A percentile compares a stretch with the other conserved stretches of the same genome.
Conservation (phyloP, 2,888 invertebrate genomes). For the Mythimna lalbum region DNA sequence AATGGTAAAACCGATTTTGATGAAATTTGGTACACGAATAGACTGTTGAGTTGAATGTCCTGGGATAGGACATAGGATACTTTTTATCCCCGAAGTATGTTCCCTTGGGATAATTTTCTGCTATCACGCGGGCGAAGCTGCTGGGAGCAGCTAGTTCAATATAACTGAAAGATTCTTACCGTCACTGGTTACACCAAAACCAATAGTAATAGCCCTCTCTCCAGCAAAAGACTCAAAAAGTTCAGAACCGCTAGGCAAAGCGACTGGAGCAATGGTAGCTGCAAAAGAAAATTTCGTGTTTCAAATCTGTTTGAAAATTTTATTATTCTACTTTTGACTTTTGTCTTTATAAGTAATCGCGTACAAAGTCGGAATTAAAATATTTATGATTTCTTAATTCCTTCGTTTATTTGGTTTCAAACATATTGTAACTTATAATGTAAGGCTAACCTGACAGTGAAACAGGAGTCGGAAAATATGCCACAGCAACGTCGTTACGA, state of each 20-base stretch:
- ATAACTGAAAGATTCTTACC: constrained; percentile 58
- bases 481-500: constrained; percentile 75
- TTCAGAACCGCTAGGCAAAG: constrained; percentile 68
- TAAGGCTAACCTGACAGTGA: constrained; percentile 66
- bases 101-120: too few species aligned
- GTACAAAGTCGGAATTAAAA: not conserved
- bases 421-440: not conserved
- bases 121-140: too few species aligned
- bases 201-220: constrained; percentile 55
- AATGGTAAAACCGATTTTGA: too few species aligned
- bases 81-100: too few species aligned
- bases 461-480: constrained; percentile 70
- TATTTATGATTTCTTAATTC: too few species aligned
- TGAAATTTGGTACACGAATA: too few species aligned
- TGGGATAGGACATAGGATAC: too few species aligned
- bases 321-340: too few species aligned
- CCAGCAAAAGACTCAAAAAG: constrained; percentile 65
- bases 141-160: too few species aligned
- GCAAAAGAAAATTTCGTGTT: constrained; percentile 38
- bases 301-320: too few species aligned
- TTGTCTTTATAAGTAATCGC: not conserved
- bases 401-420: too few species aligned
- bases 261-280: constrained; percentile 68
- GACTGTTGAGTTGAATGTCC: too few species aligned
- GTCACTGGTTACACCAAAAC: constrained; percentile 71